Evolutionary conservation across 1,140 invertebrate genomes (phyloP), one percentile per base, ranked within the genome.

Genomic region (Panulirus ornatus): DNA sequence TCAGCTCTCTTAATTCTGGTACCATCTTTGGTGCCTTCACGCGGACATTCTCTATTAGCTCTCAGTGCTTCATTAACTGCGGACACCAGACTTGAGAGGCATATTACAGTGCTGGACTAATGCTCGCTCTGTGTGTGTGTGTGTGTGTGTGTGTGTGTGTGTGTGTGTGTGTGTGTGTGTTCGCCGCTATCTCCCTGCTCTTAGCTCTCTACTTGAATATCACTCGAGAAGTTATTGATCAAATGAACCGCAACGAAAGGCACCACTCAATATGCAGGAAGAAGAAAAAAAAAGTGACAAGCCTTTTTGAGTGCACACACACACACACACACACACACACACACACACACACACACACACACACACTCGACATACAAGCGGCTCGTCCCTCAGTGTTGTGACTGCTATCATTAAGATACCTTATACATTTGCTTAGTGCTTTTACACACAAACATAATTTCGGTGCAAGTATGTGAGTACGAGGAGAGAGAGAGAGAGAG

Each of bases 101-200:
- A n/a, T 34, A 70, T n/a, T 70, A 27, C 9, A 70, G 36, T 22
- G 22, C 27, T 30, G 9, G 5, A 9, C 11, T 34, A 1, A 2
- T 40, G 3, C 14, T 34, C 3, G 71, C 34, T 22, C 11, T 73
- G 70, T 40, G 73, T 76, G 73, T 76, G 73, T 76, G 73, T 76
- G 73, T 30, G 70, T 30, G 73, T 76, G 73, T 40, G 73, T 76
- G 73, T 76, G 73, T 76, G 73, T 76, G 73, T 40, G 73, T 76
- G 73, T 40, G 73, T 76, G 73, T 40, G 73, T 76, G 73, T 40
- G 73, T 44, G 38, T 76, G 38, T 44, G 40, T 44, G 38, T 76
- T 34, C 42, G 40, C 63, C 63, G 30, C 22, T 34, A 66, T 66
- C 30, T 66, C 5, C 63, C 22, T 3, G 6, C 30, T 22, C 63